Percentiles rank a stretch among this genome's conserved stretches.
Evolutionary conservation across 1,140 invertebrate species (phyloP).

Genomic region (Sinonovacula constricta): DNA sequence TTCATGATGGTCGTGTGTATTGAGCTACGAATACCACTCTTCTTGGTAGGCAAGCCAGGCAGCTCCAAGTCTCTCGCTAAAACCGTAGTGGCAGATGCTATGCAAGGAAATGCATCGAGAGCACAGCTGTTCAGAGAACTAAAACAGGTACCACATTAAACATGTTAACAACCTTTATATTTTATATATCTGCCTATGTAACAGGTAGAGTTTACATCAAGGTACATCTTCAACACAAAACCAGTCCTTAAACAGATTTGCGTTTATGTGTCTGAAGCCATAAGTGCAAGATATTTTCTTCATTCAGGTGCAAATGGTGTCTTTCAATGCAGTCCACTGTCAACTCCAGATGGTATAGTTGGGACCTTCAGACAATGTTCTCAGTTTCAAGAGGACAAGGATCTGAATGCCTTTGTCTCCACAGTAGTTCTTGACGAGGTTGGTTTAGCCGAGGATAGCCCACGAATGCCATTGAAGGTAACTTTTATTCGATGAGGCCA

Average conservation of each 20-base stretch:
- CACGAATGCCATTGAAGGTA: conserved; percentile 68
- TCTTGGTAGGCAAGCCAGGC: conserved; percentile 76
- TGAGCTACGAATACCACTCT: conserved; percentile 71
- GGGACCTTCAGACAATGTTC: conserved; percentile 71
- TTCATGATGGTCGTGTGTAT: too few relatives aligned
- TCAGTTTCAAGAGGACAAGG: conserved; percentile 68
- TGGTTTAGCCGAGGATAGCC: conserved; percentile 72
- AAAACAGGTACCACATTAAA: too few relatives aligned
- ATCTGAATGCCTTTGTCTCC: conserved; percentile 68
- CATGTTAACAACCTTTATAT: too few relatives aligned
- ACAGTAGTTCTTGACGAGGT: conserved; percentile 76
- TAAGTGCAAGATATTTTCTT: too few relatives aligned
- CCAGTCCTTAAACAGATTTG: too few relatives aligned
- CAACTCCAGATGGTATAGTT: conserved; percentile 74
- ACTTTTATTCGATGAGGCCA: not conserved
- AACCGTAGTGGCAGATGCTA: too few relatives aligned
- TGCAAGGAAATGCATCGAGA: too few relatives aligned
- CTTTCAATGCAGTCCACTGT: conserved; percentile 75
- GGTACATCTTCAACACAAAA: too few relatives aligned
- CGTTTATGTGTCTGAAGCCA: too few relatives aligned
- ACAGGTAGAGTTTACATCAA: too few relatives aligned
- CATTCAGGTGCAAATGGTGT: conserved; percentile 67
- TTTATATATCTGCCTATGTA: too few relatives aligned
- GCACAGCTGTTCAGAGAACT: too few relatives aligned
- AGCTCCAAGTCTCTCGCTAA: conserved; percentile 77